Percentiles rank a stretch among this genome's conserved stretches.
phyloP scores from a whole-genome alignment of 2,888 invertebrate species.

The Drosophila rellima region DNA sequence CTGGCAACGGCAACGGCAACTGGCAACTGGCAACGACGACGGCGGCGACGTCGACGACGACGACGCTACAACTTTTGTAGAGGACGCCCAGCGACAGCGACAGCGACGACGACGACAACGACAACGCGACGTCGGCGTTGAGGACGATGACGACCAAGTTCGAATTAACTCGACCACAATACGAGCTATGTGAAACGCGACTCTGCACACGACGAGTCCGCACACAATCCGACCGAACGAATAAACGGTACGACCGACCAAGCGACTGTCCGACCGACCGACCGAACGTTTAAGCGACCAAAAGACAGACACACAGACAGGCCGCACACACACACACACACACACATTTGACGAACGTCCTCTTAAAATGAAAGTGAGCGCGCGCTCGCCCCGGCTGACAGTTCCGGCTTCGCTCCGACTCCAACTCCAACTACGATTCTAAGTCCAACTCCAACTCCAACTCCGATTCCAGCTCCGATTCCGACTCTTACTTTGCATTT shows the following conservation, averaged over 20 bases:
- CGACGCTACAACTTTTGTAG: conserved; percentile 28
- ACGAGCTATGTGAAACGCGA: conserved; percentile 57
- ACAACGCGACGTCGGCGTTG: conserved; percentile 27
- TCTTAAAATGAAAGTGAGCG: conserved; percentile 59
- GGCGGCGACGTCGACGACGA: conserved; percentile 35
- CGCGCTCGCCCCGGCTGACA: conserved; percentile 24
- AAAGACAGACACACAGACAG: conserved; percentile 3
- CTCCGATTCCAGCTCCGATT: not conserved
- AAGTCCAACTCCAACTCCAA: not conserved
- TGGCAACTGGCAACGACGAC: conserved; percentile 57
- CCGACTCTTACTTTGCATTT: not conserved
- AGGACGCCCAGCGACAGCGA: conserved; percentile 20
- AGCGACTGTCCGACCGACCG: conserved; percentile 1
- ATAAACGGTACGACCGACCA: conserved; percentile 6
- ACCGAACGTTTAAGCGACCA: conserved; percentile 1
- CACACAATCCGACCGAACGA: conserved; percentile 21
- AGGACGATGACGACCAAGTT: conserved; percentile 58
- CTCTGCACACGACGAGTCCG: conserved; percentile 10
- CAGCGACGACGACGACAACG: conserved; percentile 29
- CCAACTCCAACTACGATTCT: not conserved
- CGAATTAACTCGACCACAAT: conserved; percentile 79
- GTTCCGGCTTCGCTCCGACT: conserved; percentile 13
- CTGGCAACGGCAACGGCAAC: conserved; percentile 38
- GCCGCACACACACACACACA: not conserved
- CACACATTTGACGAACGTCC: conserved; percentile 52